Evolutionary conservation across 2,888 invertebrate genomes (phyloP).

Genomic region (Ctenicera cuprea): DNA sequence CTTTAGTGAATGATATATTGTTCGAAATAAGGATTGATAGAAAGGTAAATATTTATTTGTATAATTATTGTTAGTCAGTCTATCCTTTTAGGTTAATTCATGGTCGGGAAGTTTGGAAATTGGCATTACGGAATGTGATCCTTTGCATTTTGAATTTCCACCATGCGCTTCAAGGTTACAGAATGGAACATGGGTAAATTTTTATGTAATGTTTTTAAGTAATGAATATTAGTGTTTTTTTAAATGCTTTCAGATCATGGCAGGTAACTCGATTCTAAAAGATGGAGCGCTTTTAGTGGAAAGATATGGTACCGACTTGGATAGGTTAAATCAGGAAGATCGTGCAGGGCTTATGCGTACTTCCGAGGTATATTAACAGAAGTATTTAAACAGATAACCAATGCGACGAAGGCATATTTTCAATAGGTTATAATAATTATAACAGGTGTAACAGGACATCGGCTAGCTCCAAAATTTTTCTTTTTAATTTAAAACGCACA

Average conservation of each 20-base stretch:
- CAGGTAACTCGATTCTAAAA: constrained; percentile 88
- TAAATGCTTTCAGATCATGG: constrained; percentile 81
- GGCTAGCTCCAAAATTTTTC: too few relatives aligned
- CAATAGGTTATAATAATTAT: too few relatives aligned
- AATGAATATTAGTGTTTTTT: constrained; percentile 36
- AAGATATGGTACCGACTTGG: constrained; percentile 90
- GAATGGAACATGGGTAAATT: constrained; percentile 87
- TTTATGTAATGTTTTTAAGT: background rate
- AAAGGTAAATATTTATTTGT: constrained; percentile 79
- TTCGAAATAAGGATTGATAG: constrained; percentile 93
- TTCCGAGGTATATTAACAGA: constrained; percentile 76
- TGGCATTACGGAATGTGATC: constrained; percentile 83
- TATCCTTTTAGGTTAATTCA: constrained; percentile 80
- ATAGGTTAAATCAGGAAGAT: constrained; percentile 88
- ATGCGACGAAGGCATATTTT: too few relatives aligned
- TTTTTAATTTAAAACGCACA: too few relatives aligned
- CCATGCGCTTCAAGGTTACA: constrained; percentile 87
- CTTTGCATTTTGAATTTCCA: constrained; percentile 80
- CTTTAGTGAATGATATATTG: constrained; percentile 86
- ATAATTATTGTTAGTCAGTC: background rate
- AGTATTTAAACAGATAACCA: too few relatives aligned
- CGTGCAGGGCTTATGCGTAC: constrained; percentile 90
- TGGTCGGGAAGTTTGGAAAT: constrained; percentile 88
- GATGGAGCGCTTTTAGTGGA: constrained; percentile 89
- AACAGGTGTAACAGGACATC: too few relatives aligned